Conservation (phyloP, 1,140 invertebrate genomes). For the Camponotus vicinus region DNA sequence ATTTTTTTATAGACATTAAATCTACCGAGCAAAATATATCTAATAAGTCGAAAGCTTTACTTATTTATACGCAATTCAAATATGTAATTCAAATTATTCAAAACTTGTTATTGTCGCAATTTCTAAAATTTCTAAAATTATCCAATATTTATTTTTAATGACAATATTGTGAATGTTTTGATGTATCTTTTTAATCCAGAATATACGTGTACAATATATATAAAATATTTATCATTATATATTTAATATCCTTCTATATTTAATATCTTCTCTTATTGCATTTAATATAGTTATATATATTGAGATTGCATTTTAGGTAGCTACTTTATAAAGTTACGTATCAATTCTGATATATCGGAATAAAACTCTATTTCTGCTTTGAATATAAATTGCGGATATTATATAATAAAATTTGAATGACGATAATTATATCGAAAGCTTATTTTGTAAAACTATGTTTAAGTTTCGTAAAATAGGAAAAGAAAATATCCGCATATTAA, state of each 20-base stretch:
- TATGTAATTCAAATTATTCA: background rate
- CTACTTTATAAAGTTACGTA: background rate
- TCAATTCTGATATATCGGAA: background rate
- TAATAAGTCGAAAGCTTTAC: too few species aligned
- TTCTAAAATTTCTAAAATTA: background rate
- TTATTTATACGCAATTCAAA: background rate
- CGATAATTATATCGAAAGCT: conserved; percentile 31
- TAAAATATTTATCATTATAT: too few species aligned
- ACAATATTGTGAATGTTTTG: background rate
- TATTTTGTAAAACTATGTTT: conserved; percentile 17
- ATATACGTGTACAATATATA: background rate
- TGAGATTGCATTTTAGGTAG: background rate
- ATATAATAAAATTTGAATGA: conserved; percentile 38
- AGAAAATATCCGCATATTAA: background rate
- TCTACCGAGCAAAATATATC: too few species aligned
- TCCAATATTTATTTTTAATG: background rate
- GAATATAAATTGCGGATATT: conserved; percentile 11
- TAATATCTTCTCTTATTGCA: background rate
- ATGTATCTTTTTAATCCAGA: background rate
- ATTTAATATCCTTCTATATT: background rate
- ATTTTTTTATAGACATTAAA: background rate
- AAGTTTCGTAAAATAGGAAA: conserved; percentile 25
- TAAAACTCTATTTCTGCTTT: conserved; percentile 30
- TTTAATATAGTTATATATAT: background rate
- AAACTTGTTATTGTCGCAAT: background rate